These are phyloP conservation scores for Hypomesus transpacificus DNA, from an alignment of 2,113 vertebrate species.

Conservation along the genomic window DNA sequence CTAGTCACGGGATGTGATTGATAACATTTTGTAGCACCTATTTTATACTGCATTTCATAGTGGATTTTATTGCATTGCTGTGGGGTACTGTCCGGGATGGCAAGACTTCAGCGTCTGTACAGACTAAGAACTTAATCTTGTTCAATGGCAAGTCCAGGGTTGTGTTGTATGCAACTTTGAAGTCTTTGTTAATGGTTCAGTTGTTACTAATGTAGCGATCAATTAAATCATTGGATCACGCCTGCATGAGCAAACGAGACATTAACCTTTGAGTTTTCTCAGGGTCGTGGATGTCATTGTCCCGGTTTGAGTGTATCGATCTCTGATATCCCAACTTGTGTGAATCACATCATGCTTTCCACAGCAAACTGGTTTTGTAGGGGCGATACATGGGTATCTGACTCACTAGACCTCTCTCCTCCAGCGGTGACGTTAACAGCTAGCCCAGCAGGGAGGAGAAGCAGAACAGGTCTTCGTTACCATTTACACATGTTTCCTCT, in stretches of 20 bases:
- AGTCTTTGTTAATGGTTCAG: slow-evolving; percentile 6
- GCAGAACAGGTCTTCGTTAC: slow-evolving; percentile 57
- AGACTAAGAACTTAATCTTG: neutral
- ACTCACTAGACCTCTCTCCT: neutral
- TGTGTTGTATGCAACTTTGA: slow-evolving; percentile 12
- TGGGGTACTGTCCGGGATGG: neutral
- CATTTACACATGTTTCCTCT: slow-evolving; percentile 54
- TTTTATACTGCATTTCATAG: slow-evolving; percentile 15
- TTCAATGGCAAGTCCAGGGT: neutral
- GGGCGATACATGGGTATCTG: neutral
- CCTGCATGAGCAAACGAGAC: slow-evolving; percentile 27
- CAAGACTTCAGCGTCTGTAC: neutral
- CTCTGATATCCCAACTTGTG: slow-evolving; percentile 1
- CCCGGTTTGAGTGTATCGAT: slow-evolving; percentile 9
- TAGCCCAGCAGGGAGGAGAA: slow-evolving; percentile 42
- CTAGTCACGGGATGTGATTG: slow-evolving; percentile 29
- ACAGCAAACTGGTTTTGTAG: neutral
- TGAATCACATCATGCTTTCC: neutral
- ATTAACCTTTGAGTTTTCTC: slow-evolving; percentile 18
- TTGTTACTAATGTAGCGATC: slow-evolving; percentile 17
- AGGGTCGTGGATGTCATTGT: slow-evolving; percentile 5
- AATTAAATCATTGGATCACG: slow-evolving; percentile 33
- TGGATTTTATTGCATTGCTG: slow-evolving; percentile 31
- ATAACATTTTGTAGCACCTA: slow-evolving; percentile 17
- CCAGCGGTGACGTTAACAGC: neutral